Conservation (phyloP, 2,797 vertebrate genomes). For the Lacerta viridis region DNA sequence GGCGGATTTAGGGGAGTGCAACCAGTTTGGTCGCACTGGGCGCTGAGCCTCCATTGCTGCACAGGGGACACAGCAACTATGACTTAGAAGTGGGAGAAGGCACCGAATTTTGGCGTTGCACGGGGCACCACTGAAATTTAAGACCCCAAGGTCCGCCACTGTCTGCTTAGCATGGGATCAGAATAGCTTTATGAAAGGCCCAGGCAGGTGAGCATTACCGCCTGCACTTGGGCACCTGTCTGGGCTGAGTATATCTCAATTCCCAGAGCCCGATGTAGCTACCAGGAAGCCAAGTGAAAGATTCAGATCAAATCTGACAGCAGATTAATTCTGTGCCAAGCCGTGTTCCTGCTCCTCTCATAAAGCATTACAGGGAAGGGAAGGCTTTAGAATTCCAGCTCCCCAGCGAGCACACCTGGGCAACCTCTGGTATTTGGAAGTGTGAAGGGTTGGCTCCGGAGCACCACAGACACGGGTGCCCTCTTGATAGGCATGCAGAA, state of each 20-base stretch:
- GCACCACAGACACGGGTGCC: not conserved
- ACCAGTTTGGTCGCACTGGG: too few relatives aligned
- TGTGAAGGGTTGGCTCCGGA: not conserved
- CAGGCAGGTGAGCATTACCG: too few relatives aligned
- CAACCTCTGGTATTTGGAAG: slow-evolving; percentile 44
- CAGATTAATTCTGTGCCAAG: slow-evolving; percentile 41
- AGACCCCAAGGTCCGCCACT: too few relatives aligned
- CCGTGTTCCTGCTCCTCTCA: not conserved
- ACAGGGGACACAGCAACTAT: too few relatives aligned
- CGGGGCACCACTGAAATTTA: too few relatives aligned
- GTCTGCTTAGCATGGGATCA: not conserved
- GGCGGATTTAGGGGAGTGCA: too few relatives aligned
- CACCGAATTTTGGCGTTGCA: too few relatives aligned
- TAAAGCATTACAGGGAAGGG: slow-evolving; percentile 21
- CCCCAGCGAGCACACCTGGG: slow-evolving; percentile 16
- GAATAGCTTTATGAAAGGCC: not conserved
- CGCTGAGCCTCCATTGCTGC: too few relatives aligned
- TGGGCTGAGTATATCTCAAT: not conserved
- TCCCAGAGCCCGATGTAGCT: not conserved
- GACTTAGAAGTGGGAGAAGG: too few relatives aligned
- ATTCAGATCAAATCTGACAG: slow-evolving; percentile 44
- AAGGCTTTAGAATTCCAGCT: slow-evolving; percentile 14
- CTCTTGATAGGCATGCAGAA: slow-evolving; percentile 1
- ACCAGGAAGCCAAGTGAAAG: slow-evolving; percentile 8
- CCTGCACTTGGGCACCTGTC: not conserved